Conservation (phyloP, 2,888 invertebrate genomes). For the Conops quadrifasciatus region DNA sequence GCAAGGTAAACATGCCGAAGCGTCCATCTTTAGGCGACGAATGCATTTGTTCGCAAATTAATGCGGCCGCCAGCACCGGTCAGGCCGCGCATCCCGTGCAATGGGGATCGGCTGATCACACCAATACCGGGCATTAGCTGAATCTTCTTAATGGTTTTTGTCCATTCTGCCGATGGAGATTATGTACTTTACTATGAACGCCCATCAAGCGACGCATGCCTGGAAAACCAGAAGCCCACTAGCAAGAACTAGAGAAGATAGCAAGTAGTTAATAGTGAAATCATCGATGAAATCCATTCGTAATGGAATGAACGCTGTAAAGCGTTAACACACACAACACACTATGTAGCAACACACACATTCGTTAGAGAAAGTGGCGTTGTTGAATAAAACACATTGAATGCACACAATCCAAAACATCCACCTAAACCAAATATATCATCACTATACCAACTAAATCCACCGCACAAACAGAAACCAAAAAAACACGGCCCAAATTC, state of each 20-base stretch:
- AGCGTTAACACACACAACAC: no score
- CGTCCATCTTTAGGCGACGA: slow-evolving; percentile 54
- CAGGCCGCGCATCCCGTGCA: neutral
- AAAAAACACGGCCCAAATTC: no score
- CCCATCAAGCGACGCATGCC: slow-evolving; percentile 37
- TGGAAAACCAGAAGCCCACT: neutral
- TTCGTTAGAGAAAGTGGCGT: neutral
- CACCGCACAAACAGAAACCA: no score
- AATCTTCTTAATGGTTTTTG: slow-evolving; percentile 66
- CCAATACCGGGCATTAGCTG: slow-evolving; percentile 59
- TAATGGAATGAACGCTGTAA: neutral
- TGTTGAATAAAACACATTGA: no score
- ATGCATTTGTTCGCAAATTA: slow-evolving; percentile 51
- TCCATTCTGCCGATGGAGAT: slow-evolving; percentile 65
- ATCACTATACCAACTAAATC: neutral
- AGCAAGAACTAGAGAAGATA: neutral
- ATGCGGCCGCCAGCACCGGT: slow-evolving; percentile 37
- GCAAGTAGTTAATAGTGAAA: neutral
- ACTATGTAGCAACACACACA: no score
- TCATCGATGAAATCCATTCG: no score
- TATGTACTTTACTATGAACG: slow-evolving; percentile 66
- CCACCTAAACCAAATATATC: neutral
- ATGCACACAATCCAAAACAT: neutral
- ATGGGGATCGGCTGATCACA: slow-evolving; percentile 8
- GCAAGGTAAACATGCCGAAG: slow-evolving; percentile 50